Base-by-base conservation (phyloP, 2,797 vertebrate genomes). In the Bucorvus abyssinicus region DNA sequence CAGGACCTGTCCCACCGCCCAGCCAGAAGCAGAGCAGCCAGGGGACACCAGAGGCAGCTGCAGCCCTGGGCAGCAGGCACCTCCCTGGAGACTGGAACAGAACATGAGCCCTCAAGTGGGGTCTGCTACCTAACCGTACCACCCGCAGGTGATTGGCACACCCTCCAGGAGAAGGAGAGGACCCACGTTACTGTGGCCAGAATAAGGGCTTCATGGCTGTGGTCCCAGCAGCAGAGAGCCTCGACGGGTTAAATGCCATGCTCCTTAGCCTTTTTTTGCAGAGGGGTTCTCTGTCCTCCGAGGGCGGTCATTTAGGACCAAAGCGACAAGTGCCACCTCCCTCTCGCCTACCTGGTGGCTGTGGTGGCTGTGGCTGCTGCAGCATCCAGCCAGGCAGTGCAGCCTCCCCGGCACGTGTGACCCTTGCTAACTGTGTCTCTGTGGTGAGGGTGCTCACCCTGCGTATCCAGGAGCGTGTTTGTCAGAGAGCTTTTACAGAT, bases 161-260 rank as follows among this genome's bases (percentile, higher is more conserved):
- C 16, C 30, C 13, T 14, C 22, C 34, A 36, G n/a, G 30, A 57
- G 10, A 18, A 0, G 1, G 42, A 87, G 29, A 67, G 8, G 36
- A 32, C 0, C 0, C 11, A 11, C 3, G 3, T 55, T 69, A n/a
- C 7, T 12, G 4, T 14, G 47, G 45, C 15, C 23, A 76, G 45
- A 76, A 76, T 4, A 15, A 76, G 21, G 23, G 8, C 9, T 82
- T 45, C 29, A 52, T 42, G 71, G 17, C 73, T 86, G 14, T 34
- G n/a, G 49, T 71, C 40, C 29, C 30, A 85, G 60, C 34, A 84
- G 55, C 4, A 4, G 8, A 16, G 10, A 32, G 40, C 30, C 60
- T 55, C 34, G n/a, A 30, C 59, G 30, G 8, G 12, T 53, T 63
- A 83, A n/a, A 12, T 44, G 40, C 12, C 26, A 5, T n/a, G 57